Evolutionary conservation across 2,888 invertebrate genomes (phyloP).

Genomic region (Calameuta filiformis): DNA sequence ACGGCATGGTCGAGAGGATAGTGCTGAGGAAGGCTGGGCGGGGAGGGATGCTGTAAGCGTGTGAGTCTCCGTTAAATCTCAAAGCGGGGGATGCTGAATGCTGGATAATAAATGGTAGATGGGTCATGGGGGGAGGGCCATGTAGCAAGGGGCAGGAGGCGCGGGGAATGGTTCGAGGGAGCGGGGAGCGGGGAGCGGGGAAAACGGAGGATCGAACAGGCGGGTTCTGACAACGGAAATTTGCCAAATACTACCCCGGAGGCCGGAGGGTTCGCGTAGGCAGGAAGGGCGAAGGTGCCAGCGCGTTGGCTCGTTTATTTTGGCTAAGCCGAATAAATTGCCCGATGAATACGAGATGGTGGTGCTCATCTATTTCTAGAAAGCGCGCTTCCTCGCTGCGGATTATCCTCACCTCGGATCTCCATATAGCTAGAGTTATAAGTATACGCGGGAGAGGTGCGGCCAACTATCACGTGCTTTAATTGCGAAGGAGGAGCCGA

Average conservation of each 20-base stretch:
- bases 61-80: too few species aligned
- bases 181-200: not conserved
- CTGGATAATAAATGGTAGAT: too few species aligned
- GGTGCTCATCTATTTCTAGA: slow-evolving; percentile 21
- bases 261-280: slow-evolving; percentile 4
- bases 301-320: slow-evolving; percentile 23
- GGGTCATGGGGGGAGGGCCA: not conserved
- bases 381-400: slow-evolving; percentile 12
- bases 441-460: too few species aligned
- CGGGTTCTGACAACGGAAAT: slow-evolving; percentile 21
- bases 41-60: too few species aligned
- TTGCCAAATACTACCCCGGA: slow-evolving; percentile 20
- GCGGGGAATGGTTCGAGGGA: not conserved
- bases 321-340: slow-evolving; percentile 24
- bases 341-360: slow-evolving; percentile 22
- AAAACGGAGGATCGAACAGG: slow-evolving; percentile 16
- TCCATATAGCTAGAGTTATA: too few species aligned
- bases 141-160: not conserved
- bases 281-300: slow-evolving; percentile 8
- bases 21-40: too few species aligned
- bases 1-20: too few species aligned
- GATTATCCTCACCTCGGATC: slow-evolving; percentile 15
- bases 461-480: too few species aligned
- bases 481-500: too few species aligned
- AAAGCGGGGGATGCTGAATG: too few species aligned